Conservation (phyloP, 2,113 vertebrate species). For the Dinomys branickii region DNA sequence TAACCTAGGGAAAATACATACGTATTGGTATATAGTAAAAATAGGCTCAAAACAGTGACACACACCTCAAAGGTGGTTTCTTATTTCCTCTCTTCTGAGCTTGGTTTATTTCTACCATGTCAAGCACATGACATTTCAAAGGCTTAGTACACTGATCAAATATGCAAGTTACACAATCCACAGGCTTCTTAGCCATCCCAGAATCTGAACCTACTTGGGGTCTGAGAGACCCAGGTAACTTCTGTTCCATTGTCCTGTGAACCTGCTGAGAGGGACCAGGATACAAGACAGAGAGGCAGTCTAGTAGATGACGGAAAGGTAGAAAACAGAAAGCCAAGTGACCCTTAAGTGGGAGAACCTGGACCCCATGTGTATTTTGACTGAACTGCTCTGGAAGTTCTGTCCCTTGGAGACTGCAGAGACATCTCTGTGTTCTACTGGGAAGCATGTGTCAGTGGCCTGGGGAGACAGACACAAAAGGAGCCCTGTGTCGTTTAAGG, state of each 20-base stretch:
- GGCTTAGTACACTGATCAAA: neutral
- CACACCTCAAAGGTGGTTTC: fast-evolving
- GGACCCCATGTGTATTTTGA: neutral
- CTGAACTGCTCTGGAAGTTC: neutral
- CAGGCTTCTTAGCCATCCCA: neutral
- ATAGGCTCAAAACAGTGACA: neutral
- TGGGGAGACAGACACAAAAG: neutral
- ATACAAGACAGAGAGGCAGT: neutral
- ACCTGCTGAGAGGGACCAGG: neutral
- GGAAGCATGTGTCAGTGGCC: neutral
- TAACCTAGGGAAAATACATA: neutral
- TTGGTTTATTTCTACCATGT: neutral
- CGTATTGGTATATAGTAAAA: neutral
- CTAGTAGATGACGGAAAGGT: neutral
- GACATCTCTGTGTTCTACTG: neutral
- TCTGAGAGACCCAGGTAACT: neutral
- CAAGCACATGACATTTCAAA: neutral
- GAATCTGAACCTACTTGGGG: neutral
- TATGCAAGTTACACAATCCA: neutral
- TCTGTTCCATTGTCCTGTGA: neutral
- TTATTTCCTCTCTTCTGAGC: neutral
- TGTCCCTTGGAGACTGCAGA: neutral
- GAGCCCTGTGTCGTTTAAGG: neutral
- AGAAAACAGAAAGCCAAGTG: neutral
- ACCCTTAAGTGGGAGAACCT: neutral